Evolutionary conservation across 2,113 vertebrate species (phyloP).

Genomic region (Heliornis fulica): DNA sequence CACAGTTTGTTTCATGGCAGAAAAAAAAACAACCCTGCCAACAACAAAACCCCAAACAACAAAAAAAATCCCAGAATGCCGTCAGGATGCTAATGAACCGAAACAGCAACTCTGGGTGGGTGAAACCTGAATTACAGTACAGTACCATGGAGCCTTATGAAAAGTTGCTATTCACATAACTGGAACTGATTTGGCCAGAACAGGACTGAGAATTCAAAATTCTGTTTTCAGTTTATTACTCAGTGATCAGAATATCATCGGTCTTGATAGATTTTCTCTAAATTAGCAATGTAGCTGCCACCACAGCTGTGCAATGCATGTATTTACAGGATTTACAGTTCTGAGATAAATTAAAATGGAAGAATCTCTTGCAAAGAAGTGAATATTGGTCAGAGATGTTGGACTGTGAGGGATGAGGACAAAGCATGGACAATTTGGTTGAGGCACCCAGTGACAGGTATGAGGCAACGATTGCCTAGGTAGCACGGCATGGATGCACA

Average conservation of each 20-base stretch:
- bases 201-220: not conserved
- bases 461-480: not conserved
- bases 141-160: not conserved
- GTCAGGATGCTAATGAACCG: not conserved
- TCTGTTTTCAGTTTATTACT: not conserved
- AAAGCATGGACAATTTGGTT: not conserved
- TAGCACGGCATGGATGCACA: not conserved
- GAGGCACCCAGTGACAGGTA: not conserved
- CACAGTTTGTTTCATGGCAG: not conserved
- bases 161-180: not conserved
- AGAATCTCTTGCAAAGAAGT: not conserved
- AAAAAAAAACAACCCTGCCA: not conserved
- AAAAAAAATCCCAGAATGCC: not conserved
- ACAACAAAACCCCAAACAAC: not conserved
- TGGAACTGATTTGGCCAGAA: slow-evolving; percentile 9
- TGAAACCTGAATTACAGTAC: not conserved
- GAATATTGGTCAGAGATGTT: not conserved
- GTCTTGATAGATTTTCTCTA: not conserved
- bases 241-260: not conserved
- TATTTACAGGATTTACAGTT: not conserved
- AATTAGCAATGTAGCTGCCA: not conserved
- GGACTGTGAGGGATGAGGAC: not conserved
- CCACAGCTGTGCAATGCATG: fast-evolving
- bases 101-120: not conserved
- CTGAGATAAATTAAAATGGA: not conserved